Percentiles rank a stretch among this genome's conserved stretches.
Evolutionary conservation across 2,888 invertebrate species (phyloP).

Genomic region (Harmothoe impar): DNA sequence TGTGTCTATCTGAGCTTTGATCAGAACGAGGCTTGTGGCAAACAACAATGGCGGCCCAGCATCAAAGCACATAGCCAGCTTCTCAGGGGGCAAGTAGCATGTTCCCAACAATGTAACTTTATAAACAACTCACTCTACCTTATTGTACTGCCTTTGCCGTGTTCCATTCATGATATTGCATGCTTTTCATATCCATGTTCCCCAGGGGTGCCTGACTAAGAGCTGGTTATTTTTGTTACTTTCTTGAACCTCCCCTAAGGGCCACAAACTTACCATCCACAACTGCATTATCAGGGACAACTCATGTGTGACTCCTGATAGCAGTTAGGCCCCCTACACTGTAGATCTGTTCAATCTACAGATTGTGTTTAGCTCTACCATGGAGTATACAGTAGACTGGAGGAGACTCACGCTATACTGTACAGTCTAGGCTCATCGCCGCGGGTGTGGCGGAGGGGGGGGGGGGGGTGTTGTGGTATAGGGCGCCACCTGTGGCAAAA

Average conservation of each 20-base stretch:
- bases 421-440: too few species aligned
- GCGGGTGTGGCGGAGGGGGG: too few species aligned
- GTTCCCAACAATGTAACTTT: conserved; percentile 18
- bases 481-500: too few species aligned
- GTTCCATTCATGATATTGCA: not conserved
- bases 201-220: not conserved
- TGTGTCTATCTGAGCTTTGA: conserved; percentile 44
- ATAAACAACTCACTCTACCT: not conserved
- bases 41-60: conserved; percentile 6
- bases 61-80: not conserved
- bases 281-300: too few species aligned
- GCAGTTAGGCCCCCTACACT: too few species aligned
- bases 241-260: not conserved
- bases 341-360: too few species aligned
- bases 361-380: too few species aligned
- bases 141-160: not conserved
- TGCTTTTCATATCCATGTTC: not conserved
- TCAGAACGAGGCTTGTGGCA: conserved; percentile 50
- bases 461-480: too few species aligned
- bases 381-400: too few species aligned
- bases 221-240: conserved; percentile 2
- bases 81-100: not conserved
- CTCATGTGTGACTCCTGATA: too few species aligned
- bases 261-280: too few species aligned
- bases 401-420: too few species aligned